phyloP scores from a whole-genome alignment of 2,888 invertebrate species.

The Diarsia brunnea region DNA sequence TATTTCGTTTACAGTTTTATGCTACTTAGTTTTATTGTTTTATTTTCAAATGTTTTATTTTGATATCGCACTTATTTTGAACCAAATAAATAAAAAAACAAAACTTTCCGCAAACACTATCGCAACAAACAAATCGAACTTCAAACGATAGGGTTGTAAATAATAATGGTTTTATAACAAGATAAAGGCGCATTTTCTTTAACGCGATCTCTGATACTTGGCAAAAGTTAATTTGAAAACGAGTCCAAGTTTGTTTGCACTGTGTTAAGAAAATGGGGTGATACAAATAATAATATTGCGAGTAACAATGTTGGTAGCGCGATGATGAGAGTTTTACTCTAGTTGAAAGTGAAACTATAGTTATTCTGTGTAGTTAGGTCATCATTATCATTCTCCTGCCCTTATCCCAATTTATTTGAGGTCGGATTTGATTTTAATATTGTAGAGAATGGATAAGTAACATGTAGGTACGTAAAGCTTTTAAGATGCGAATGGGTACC shows the following conservation, averaged over 20 bases:
- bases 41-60: too few species aligned
- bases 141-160: constrained; percentile 43
- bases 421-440: neutral
- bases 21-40: too few species aligned
- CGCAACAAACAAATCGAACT: constrained; percentile 38
- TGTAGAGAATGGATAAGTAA: neutral
- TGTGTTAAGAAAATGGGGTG: constrained; percentile 53
- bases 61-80: too few species aligned
- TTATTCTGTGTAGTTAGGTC: neutral
- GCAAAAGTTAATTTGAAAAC: constrained; percentile 56
- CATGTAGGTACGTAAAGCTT: neutral
- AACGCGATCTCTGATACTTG: constrained; percentile 39
- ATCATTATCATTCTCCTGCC: too few species aligned
- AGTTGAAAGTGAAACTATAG: constrained; percentile 34
- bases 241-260: constrained; percentile 56
- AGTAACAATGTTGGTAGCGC: constrained; percentile 48
- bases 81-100: neutral
- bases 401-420: too few species aligned
- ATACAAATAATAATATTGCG: constrained; percentile 61
- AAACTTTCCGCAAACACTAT: constrained; percentile 45
- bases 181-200: constrained; percentile 51
- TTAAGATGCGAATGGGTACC: neutral
- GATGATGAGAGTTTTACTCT: constrained; percentile 52
- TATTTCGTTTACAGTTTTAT: too few species aligned
- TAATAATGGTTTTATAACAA: constrained; percentile 61